Evolutionary conservation across 2,113 vertebrate genomes (phyloP), one percentile per base, ranked within the genome.

Genomic region (Columba janthina): DNA sequence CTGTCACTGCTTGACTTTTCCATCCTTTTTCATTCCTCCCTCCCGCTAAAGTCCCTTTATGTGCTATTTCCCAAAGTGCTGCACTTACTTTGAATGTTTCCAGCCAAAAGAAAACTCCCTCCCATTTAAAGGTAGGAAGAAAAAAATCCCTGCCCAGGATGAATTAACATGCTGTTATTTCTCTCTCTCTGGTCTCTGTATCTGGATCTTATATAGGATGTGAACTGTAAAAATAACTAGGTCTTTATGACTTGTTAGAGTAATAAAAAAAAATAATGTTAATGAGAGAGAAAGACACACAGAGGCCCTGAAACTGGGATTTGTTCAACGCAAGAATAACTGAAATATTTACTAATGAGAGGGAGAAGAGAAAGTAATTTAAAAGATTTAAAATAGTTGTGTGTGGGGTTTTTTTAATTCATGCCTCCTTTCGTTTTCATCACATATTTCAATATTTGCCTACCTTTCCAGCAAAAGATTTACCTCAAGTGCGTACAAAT

Each of bases 401-500:
- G 82, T 70, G 56, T 22, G 46, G 4, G 11, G 56, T 91, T 91
- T 88, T 89, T 91, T 94, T 75, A 34, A 95, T 97, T 96, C 89
- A 93, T 94, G 85, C 75, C 51, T 84, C 61, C 67, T 57, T 97
- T 66, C 12, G 5, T 90, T 97, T 96, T 97, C 94, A 97, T 98
- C 97, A 95, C 78, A 56, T 97, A 95, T 95, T 98, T 98, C 97
- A 98, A 98, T 98, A 98, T 98, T 98, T 98, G 96, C 92, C 97
- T 91, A 96, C 90, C 83, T 97, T 98, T 93, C 93, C 89, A 94
- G 95, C 93, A 95, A 92, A 97, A 98, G 95, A 97, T 97, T 97
- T 98, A 91, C 97, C 94, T 96, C 62, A 46, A 95, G 93, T 95
- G 72, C 28, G 83, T 96, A 97, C 96, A 97, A 98, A 98, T 98